Conservation (phyloP, 2,113 vertebrate species). For the Pantherophis guttatus region DNA sequence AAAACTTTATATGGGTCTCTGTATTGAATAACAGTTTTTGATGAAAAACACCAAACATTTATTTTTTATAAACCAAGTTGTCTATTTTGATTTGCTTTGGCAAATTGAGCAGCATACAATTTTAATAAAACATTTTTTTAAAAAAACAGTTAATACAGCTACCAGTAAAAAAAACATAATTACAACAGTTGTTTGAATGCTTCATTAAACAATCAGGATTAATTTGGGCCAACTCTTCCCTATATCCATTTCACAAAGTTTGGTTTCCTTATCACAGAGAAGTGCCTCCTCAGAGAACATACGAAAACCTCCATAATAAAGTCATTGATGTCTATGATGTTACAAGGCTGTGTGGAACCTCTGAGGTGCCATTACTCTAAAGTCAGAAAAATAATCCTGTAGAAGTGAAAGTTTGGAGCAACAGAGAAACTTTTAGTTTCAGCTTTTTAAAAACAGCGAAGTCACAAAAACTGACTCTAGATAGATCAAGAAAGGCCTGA, state of each 20-base stretch:
- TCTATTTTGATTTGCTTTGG: background rate
- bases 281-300: background rate
- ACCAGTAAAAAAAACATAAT: background rate
- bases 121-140: background rate
- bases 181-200: background rate
- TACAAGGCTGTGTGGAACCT: background rate
- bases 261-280: background rate
- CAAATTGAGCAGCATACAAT: background rate
- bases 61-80: background rate
- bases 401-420: background rate
- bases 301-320: background rate
- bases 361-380: background rate
- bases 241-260: background rate
- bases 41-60: background rate
- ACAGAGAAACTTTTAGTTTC: background rate
- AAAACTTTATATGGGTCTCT: background rate
- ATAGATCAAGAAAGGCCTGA: background rate
- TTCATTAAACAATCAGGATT: background rate
- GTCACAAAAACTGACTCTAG: background rate
- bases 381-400: background rate
- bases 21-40: background rate
- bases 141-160: background rate
- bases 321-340: background rate
- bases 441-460: background rate
- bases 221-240: background rate